These are phyloP conservation scores for Paradisaea rubra DNA, from an alignment of 2,113 vertebrate genomes.

Conservation along the genomic window DNA sequence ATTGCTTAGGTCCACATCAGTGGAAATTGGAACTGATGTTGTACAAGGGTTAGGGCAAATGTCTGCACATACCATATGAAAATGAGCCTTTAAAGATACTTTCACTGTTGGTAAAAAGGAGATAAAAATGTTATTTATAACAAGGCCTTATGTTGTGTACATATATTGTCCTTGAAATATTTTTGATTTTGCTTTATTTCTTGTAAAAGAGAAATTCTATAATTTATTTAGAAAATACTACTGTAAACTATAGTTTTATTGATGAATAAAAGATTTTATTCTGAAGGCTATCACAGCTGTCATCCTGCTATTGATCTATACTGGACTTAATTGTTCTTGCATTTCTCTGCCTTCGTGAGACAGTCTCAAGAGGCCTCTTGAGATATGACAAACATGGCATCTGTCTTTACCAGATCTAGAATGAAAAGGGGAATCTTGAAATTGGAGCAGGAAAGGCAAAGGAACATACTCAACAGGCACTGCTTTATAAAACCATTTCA, in stretches of 20 bases:
- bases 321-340: neutral
- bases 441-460: neutral
- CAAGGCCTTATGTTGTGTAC: slow-evolving; percentile 77
- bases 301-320: neutral
- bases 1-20: slow-evolving; percentile 34
- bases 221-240: slow-evolving; percentile 91
- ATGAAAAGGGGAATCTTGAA: neutral
- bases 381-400: neutral
- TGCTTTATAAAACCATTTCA: neutral
- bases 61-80: slow-evolving; percentile 60
- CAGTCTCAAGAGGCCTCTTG: neutral
- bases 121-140: slow-evolving; percentile 73
- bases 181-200: slow-evolving; percentile 82
- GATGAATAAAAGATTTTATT: slow-evolving; percentile 84
- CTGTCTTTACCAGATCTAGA: neutral
- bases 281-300: slow-evolving; percentile 60
- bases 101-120: slow-evolving; percentile 69
- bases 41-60: slow-evolving; percentile 43
- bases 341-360: neutral
- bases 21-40: slow-evolving; percentile 50
- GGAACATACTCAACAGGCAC: neutral
- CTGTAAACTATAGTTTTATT: slow-evolving; percentile 87
- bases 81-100: slow-evolving; percentile 67
- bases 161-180: slow-evolving; percentile 80
- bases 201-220: slow-evolving; percentile 79